Evolutionary conservation across 2,113 vertebrate species (phyloP), one percentile per base, ranked within the genome.

Genomic region (Platichthys stellatus): DNA sequence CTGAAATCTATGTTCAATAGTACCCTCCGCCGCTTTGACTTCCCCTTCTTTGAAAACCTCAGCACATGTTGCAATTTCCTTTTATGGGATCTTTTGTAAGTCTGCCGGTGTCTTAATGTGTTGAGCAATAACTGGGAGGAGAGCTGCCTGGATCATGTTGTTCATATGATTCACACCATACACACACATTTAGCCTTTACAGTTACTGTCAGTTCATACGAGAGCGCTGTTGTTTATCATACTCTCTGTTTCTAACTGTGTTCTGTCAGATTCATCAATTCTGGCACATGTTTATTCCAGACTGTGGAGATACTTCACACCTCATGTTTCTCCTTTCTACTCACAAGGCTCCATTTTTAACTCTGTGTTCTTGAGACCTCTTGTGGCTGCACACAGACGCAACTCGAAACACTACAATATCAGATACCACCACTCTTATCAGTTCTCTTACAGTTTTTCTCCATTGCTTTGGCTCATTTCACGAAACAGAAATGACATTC

Each of bases 51-150:
- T 23, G 31, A 31, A 80, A 78, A 59, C 56, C 64, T 31, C 2
- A 13, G 77, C 66, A 72, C 74, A 80, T 91, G 84, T 85, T 85
- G 90, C 80, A 87, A 91, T 72, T 82, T 91, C 90, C 88, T 82
- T 28, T 59, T 17, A 1, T n/a, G 51, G 51, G 51, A 54, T 9
- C 51, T 54, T 54, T n/a, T 54, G 51, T 17, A 54, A 54, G 51
- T 10, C 51, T 5, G 20, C 18, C 51, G 31, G 81, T 85, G 75
- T 78, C 60, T 47, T n/a, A 77, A 86, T 63, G 2, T 70, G 62
- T 91, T 90, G 78, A 31, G 84, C 66, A 90, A 91, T 62, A 80
- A 26, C 28, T 62, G 84, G 78, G 83, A 87, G 86, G 88, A 85
- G 81, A 63, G 49, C 15, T 59, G 47, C 8, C 51, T 21, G 71